Evolutionary conservation across 2,888 invertebrate species (phyloP).

Genomic region (Lithophane ornitopus): DNA sequence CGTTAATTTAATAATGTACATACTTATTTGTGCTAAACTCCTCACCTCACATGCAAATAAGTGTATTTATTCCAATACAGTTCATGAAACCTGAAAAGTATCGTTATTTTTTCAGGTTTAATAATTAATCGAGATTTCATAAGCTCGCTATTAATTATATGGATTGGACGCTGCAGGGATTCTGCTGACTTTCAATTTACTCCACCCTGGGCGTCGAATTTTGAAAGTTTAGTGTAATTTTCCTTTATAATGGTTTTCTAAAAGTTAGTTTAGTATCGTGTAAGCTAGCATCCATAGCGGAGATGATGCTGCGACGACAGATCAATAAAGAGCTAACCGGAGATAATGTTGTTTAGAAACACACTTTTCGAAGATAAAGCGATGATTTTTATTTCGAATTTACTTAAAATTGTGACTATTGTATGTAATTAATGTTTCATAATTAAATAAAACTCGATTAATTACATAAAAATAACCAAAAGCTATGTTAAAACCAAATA

Average conservation of each 20-base stretch:
- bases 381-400: background rate
- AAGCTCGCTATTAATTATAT: conserved; percentile 1
- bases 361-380: conserved; percentile 18
- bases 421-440: background rate
- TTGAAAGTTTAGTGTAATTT: background rate
- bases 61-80: background rate
- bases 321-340: conserved; percentile 80
- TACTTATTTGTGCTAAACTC: background rate
- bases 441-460: background rate
- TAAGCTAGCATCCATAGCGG: conserved; percentile 48
- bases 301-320: conserved; percentile 82
- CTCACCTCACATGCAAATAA: background rate
- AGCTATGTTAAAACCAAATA: background rate
- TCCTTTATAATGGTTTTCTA: conserved; percentile 16
- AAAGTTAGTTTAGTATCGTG: conserved; percentile 34
- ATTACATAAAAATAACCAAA: background rate
- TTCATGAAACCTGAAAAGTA: conserved; percentile 8
- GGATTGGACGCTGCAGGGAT: background rate
- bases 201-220: background rate
- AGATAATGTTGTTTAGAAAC: conserved; percentile 71
- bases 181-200: background rate
- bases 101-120: background rate
- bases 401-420: background rate
- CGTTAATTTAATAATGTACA: background rate
- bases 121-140: conserved; percentile 5